Evolutionary conservation across 2,888 invertebrate species (phyloP), one percentile per base, ranked within the genome.

Genomic region (Erebia ligea): DNA sequence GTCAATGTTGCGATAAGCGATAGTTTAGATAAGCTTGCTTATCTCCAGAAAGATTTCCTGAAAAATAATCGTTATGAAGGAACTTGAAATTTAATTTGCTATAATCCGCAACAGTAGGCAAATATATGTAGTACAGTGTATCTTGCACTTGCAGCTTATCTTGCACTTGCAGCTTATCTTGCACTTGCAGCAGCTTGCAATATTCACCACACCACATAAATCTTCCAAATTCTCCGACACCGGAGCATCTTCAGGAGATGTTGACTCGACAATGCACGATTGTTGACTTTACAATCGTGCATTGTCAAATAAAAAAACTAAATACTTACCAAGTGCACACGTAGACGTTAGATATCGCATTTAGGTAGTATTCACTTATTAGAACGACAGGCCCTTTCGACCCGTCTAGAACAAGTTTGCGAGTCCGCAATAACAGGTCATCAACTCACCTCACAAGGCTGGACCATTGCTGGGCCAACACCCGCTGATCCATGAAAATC

Each of bases 361-460:
- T 48, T 48, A 34, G 34, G 34, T 34, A 48, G 21, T 62, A 48
- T 62, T 62, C 62, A 42, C 42, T 59, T 56, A 66, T 66, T 56
- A 67, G 67, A 48, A 19, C 54, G 56, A 58, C 58, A 34, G 57
- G 45, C 58, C 52, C 80, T 79, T 79, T 80, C 80, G 80, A 79
- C 67, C 81, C 77, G 75, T 19, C 57, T 64, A 69, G 84, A 88
- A 91, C 90, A 83, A 90, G 91, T 91, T 90, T 90, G 83, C 83
- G 84, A 82, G 86, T 86, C 85, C 84, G 86, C 86, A 85, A 79
- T 77, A 83, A 82, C 88, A 82, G 89, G 89, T 90, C 91, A 89
- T 85, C 88, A 83, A 86, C 86, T 86, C 88, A 86, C 85, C 86
- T 86, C 81, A 83, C 81, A 68, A 70, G 65, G 69, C 68, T 84